A percentile compares a stretch with the other conserved stretches of the same genome.
phyloP scores from a whole-genome alignment of 1,140 invertebrate species.

The Drosophila kanapiae region DNA sequence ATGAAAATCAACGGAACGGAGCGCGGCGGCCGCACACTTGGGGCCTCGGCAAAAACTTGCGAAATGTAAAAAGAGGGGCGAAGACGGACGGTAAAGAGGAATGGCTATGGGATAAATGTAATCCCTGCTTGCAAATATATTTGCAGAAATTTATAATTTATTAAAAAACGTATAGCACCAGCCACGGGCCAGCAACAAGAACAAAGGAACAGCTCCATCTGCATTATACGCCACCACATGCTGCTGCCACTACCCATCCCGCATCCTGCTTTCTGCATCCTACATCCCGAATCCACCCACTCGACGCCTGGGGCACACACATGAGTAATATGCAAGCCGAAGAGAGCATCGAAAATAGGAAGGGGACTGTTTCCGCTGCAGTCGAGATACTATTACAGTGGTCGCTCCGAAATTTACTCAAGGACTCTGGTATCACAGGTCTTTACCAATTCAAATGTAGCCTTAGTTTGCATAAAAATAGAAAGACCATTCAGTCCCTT shows the following conservation, averaged over 20 bases:
- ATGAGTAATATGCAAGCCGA: constrained; percentile 55
- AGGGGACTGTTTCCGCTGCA: constrained; percentile 3
- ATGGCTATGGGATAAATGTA: constrained; percentile 65
- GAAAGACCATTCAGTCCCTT: not conserved
- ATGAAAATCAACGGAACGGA: constrained; percentile 35
- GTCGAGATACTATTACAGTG: constrained; percentile 11
- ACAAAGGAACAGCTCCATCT: constrained; percentile 35
- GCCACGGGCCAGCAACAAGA: constrained; percentile 68
- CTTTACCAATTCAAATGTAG: not conserved
- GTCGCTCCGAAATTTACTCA: not conserved
- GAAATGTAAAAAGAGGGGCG: constrained; percentile 65
- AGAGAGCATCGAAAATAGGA: constrained; percentile 22
- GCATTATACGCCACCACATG: constrained; percentile 50
- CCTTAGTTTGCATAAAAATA: not conserved
- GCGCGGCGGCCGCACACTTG: constrained; percentile 62
- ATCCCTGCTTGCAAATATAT: constrained; percentile 81
- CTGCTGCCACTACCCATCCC: constrained; percentile 14
- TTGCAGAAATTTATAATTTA: constrained; percentile 83
- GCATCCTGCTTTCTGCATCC: not conserved
- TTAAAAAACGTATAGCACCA: constrained; percentile 79
- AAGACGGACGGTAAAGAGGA: constrained; percentile 15
- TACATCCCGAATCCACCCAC: constrained; percentile 8
- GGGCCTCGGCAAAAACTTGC: constrained; percentile 66
- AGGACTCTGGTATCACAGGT: not conserved
- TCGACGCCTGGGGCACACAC: constrained; percentile 40